Conservation (phyloP, 2,113 vertebrate species). For the Xerus inauris region DNA sequence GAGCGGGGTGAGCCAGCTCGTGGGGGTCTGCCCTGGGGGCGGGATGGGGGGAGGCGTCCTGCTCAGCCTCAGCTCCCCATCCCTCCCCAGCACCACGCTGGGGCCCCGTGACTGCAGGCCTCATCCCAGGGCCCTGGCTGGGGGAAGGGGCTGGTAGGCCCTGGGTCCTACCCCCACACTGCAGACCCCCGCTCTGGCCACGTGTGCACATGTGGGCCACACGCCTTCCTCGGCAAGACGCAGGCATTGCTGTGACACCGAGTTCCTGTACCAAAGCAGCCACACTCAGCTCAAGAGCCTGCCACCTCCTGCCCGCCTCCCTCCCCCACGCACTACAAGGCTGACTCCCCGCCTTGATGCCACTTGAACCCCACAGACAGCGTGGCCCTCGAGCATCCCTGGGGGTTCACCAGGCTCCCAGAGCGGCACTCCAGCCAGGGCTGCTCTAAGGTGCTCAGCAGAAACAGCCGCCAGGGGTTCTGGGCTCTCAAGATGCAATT, state of each 20-base stretch:
- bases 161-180: background rate
- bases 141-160: background rate
- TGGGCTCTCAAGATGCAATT: background rate
- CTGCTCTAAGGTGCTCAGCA: background rate
- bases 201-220: background rate
- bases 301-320: background rate
- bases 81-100: background rate
- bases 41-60: accelerated
- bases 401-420: background rate
- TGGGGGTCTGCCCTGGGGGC: accelerated
- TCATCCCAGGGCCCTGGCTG: background rate
- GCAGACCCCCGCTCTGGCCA: accelerated
- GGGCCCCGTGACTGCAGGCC: background rate
- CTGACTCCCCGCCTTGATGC: background rate
- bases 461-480: background rate
- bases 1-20: accelerated
- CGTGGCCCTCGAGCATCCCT: background rate
- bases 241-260: background rate
- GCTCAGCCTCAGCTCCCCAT: background rate
- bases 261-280: constrained; percentile 46
- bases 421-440: background rate
- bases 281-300: background rate
- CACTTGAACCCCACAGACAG: background rate
- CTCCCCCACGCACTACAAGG: background rate
- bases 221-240: background rate